A percentile compares a stretch with the other conserved stretches of the same genome.
phyloP scores from a whole-genome alignment of 2,113 vertebrate genomes.

The Menidia beryllina region DNA sequence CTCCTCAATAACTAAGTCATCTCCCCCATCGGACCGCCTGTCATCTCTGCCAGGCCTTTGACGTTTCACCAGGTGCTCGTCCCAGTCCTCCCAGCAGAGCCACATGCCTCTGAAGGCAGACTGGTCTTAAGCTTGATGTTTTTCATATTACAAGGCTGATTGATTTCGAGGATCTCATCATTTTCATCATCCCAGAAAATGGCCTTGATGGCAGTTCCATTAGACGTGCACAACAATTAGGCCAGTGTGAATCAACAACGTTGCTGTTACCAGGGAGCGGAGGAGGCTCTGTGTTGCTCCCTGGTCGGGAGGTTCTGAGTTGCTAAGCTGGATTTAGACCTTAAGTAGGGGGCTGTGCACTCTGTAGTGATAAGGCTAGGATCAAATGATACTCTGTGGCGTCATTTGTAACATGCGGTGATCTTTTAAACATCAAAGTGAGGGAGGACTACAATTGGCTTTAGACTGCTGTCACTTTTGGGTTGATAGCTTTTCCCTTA shows the following conservation, averaged over 20 bases:
- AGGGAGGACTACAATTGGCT: not conserved
- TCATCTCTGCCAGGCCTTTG: not conserved
- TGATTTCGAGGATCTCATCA: not conserved
- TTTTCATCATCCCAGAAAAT: not conserved
- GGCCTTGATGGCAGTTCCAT: not conserved
- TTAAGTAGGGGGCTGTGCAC: conserved; percentile 58
- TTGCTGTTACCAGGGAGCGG: conserved; percentile 32
- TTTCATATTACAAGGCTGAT: not conserved
- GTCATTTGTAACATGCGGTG: conserved; percentile 25
- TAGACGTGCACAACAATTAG: not conserved
- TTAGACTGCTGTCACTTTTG: not conserved
- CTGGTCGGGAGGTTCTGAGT: conserved; percentile 58
- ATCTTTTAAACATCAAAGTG: conserved; percentile 35
- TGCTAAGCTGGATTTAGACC: conserved; percentile 79
- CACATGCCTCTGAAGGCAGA: not conserved
- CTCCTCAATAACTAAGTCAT: not conserved
- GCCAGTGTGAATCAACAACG: not conserved
- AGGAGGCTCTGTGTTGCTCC: conserved; percentile 26
- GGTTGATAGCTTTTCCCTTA: not conserved
- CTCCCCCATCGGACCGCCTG: not conserved
- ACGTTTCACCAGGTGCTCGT: not conserved
- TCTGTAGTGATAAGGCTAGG: conserved; percentile 58
- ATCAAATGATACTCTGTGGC: conserved; percentile 12
- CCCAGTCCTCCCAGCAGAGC: not conserved
- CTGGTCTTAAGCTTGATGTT: not conserved